Evolutionary conservation across 2,888 invertebrate species (phyloP).

Genomic region (Eupithecia insigniata): DNA sequence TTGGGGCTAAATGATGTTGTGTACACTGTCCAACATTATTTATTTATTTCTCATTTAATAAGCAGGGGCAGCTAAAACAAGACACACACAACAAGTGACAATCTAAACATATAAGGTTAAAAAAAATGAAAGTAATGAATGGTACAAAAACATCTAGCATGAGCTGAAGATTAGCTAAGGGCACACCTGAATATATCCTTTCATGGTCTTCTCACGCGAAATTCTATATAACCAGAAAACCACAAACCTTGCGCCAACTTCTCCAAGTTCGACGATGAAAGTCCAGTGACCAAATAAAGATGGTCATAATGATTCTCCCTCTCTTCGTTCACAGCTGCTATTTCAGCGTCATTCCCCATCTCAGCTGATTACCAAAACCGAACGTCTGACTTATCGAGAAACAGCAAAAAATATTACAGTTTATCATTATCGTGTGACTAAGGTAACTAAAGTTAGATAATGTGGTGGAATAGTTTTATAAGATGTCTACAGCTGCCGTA

Average conservation of each 20-base stretch:
- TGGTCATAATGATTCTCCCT: constrained; percentile 68
- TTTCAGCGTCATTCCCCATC: constrained; percentile 58
- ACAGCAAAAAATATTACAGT: constrained; percentile 16
- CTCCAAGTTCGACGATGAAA: constrained; percentile 72
- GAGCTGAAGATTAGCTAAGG: not conserved
- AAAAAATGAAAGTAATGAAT: too few relatives aligned
- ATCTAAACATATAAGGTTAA: too few relatives aligned
- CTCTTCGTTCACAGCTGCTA: constrained; percentile 54
- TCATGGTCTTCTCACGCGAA: not conserved
- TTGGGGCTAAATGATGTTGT: too few relatives aligned
- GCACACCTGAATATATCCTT: not conserved
- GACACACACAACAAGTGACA: too few relatives aligned
- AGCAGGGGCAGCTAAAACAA: too few relatives aligned
- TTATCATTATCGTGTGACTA: constrained; percentile 38
- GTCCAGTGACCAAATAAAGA: constrained; percentile 73
- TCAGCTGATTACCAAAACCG: constrained; percentile 21
- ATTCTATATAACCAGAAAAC: not conserved
- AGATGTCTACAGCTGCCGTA: constrained; percentile 42
- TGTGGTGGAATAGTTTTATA: constrained; percentile 37
- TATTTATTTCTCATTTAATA: too few relatives aligned
- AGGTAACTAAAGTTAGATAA: constrained; percentile 19
- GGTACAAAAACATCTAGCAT: too few relatives aligned
- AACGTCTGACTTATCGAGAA: constrained; percentile 26
- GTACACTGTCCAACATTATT: too few relatives aligned
- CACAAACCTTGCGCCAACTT: constrained; percentile 72